phyloP scores from a whole-genome alignment of 2,113 vertebrate species.

The Xenotilapia caudafasciata region DNA sequence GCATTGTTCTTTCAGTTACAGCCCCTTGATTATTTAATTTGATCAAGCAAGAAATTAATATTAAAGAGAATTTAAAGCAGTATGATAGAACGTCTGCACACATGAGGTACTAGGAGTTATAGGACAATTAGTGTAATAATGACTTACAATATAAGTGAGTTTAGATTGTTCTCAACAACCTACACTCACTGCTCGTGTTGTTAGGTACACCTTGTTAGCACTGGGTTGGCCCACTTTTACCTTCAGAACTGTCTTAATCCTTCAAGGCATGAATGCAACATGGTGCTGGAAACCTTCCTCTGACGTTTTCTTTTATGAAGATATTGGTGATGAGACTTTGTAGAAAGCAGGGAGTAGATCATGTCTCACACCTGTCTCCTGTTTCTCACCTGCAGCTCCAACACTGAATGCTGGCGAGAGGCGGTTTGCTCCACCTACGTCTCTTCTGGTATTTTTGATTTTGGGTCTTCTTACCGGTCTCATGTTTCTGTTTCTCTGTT shows the following conservation, averaged over 20 bases:
- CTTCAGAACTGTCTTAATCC: not conserved
- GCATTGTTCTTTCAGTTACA: not conserved
- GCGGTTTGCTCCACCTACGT: not conserved
- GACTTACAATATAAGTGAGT: too few species aligned
- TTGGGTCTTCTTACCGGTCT: not conserved
- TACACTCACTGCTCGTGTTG: not conserved
- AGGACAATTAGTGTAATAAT: too few species aligned
- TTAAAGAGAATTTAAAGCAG: fast-evolving
- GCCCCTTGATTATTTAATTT: not conserved
- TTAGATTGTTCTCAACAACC: not conserved
- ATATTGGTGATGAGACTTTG: not conserved
- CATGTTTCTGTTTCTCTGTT: fast-evolving
- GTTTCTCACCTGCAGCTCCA: not conserved
- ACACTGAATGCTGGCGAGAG: fast-evolving
- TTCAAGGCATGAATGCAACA: not conserved
- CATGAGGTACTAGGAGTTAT: too few species aligned
- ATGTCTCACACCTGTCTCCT: not conserved
- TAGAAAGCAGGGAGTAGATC: not conserved
- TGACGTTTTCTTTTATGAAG: not conserved
- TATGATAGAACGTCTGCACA: too few species aligned
- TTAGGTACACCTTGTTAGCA: not conserved
- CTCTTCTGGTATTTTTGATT: not conserved
- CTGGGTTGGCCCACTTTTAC: not conserved
- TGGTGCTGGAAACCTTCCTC: not conserved
- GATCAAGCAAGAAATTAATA: not conserved